Evolutionary conservation across 2,113 vertebrate genomes (phyloP).

Genomic region (Lepisosteus osseus): DNA sequence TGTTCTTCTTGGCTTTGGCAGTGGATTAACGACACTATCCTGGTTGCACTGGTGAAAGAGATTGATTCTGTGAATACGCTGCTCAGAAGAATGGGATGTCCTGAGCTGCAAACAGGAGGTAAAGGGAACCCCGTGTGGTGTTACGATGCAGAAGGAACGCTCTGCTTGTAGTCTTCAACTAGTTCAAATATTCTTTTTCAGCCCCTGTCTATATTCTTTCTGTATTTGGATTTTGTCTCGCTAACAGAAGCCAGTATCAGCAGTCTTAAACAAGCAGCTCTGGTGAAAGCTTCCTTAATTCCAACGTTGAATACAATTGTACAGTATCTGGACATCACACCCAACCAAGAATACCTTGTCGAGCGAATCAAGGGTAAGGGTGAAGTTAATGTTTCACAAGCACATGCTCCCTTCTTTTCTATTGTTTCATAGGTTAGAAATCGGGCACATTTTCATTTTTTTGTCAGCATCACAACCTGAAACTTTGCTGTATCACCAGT

Average conservation of each 20-base stretch:
- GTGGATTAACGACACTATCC: constrained; percentile 96
- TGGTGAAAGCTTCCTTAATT: constrained; percentile 85
- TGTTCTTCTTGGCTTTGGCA: constrained; percentile 38
- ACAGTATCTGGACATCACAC: constrained; percentile 87
- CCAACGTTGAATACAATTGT: constrained; percentile 86
- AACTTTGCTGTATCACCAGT: too few species aligned
- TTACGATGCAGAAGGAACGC: background rate
- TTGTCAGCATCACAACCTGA: too few species aligned
- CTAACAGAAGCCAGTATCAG: constrained; percentile 87
- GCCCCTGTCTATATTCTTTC: background rate
- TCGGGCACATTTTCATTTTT: background rate
- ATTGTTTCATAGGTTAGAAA: background rate
- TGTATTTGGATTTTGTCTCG: constrained; percentile 1
- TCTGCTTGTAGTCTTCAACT: background rate
- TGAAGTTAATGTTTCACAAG: background rate
- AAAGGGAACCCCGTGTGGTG: background rate
- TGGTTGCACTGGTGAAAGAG: constrained; percentile 87
- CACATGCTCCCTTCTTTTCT: background rate
- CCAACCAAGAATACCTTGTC: constrained; percentile 92
- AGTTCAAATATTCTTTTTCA: background rate
- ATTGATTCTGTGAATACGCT: constrained; percentile 86
- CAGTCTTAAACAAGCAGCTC: constrained; percentile 89
- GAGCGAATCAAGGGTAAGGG: constrained; percentile 85
- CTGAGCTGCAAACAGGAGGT: constrained; percentile 95
- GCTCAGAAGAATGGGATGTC: constrained; percentile 89